Evolutionary conservation across 2,888 invertebrate genomes (phyloP), one percentile per base, ranked within the genome.

Genomic region (Diadromus collaris): DNA sequence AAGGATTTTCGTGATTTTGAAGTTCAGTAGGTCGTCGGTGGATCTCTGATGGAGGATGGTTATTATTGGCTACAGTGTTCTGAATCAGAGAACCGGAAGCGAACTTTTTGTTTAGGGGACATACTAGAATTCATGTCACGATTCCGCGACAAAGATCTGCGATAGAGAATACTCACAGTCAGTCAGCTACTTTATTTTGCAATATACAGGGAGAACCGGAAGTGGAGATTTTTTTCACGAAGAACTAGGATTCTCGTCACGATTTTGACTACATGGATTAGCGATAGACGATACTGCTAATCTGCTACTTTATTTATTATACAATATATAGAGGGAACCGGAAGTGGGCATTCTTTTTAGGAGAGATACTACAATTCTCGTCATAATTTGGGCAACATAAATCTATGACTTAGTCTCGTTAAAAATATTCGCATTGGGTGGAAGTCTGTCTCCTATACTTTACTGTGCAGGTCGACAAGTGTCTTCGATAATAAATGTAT

Each of bases 1-100:
- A 60, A 32, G 48, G 2, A 60, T 34, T 13, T 16, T 65, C 19
- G 29, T 65, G 38, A 41, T 10, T 38, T 29, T 5, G 56, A 13
- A 73, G 56, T 65, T 72, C 6, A 6, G 56, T 24, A 21, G 19
- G 56, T 6, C n/a, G 27, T 29, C 24, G 19, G 38, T 38, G 16
- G 2, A 41, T 19, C 41, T 27, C 24, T 27, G 34, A 34, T 3
- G 10, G 10, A 34, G 34, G 34, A 34, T 34, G 10, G 10, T 10
- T 34, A 10, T 10, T 34, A 3, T 34, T 10, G 34, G 34, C 10
- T 34, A 34, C 34, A 10, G 9, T 34, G 10, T 34, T 34, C 10
- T 6, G 3, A 34, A 34, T 10, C 6, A 34, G 10, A 34, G 34
- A 34, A 34, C 34, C 34, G 34, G 34, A 34, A 34, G 10, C 3